Conservation (phyloP, 2,888 invertebrate genomes). For the Agrenia bidenticulata region DNA sequence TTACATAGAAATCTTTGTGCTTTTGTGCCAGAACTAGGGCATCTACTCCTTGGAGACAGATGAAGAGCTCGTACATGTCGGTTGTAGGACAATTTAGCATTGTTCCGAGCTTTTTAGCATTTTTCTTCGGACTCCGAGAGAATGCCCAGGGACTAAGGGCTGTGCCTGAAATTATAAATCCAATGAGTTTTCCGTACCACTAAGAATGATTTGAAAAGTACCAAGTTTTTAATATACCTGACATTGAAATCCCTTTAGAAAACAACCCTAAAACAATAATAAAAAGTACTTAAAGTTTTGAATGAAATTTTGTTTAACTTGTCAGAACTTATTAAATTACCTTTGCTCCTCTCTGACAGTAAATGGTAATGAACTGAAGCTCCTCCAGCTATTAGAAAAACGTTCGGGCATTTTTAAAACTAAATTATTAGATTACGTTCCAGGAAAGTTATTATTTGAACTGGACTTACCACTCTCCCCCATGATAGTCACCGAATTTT, state of each 20-base stretch:
- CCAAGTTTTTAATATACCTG: constrained; percentile 53
- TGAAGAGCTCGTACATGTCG: constrained; percentile 56
- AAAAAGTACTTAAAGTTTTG: too few species aligned
- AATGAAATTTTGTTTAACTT: not conserved
- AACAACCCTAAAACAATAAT: constrained; percentile 54
- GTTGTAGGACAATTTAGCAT: constrained; percentile 52
- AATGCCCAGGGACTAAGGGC: constrained; percentile 58
- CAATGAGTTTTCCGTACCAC: too few species aligned
- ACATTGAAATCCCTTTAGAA: constrained; percentile 56
- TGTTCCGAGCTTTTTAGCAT: constrained; percentile 42
- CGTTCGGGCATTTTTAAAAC: too few species aligned
- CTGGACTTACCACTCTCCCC: constrained; percentile 37
- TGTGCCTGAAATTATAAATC: constrained; percentile 58
- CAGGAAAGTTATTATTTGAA: not conserved
- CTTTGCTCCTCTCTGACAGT: constrained; percentile 44
- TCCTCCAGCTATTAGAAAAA: constrained; percentile 18
- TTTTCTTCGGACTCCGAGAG: constrained; percentile 61
- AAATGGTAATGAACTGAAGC: constrained; percentile 49
- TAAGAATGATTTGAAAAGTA: too few species aligned
- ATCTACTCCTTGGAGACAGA: constrained; percentile 54
- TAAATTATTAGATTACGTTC: too few species aligned
- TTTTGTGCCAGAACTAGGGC: constrained; percentile 54
- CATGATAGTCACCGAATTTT: constrained; percentile 43
- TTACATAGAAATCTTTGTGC: constrained; percentile 45
- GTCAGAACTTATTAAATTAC: constrained; percentile 18